These are phyloP conservation scores for Nyctereutes procyonoides DNA, from an alignment of 2,113 vertebrate species.

Conservation along the genomic window DNA sequence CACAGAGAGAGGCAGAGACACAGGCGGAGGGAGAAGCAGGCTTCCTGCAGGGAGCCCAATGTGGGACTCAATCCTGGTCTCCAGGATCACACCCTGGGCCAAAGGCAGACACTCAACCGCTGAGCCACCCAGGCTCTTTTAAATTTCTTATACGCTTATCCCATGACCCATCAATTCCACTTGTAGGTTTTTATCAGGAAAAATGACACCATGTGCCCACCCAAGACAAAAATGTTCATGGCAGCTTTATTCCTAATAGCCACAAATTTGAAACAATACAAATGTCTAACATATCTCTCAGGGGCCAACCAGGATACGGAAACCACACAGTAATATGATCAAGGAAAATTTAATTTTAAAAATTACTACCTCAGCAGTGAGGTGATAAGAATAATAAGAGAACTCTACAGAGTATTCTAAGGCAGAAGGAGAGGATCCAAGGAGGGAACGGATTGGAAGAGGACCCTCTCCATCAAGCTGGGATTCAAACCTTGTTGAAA, in stretches of 20 bases:
- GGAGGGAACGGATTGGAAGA: not conserved
- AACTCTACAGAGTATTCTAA: not conserved
- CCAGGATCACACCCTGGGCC: too few relatives aligned
- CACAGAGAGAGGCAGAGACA: too few relatives aligned
- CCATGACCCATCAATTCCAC: not conserved
- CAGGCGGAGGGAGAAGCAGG: too few relatives aligned
- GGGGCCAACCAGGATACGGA: not conserved
- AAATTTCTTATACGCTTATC: not conserved
- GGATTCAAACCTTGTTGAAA: not conserved
- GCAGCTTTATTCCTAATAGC: not conserved
- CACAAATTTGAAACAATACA: not conserved
- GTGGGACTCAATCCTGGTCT: too few relatives aligned
- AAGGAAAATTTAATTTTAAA: slow-evolving; percentile 2
- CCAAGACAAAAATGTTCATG: not conserved
- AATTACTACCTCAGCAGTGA: not conserved
- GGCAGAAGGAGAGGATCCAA: not conserved
- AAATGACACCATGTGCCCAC: not conserved
- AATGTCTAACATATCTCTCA: not conserved
- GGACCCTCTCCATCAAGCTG: not conserved
- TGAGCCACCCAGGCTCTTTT: not conserved
- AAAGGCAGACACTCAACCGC: too few relatives aligned
- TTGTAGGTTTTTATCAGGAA: not conserved
- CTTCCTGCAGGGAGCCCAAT: too few relatives aligned
- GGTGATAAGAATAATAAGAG: not conserved
- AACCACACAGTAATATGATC: not conserved